Base-by-base conservation (phyloP, 1,140 invertebrate genomes). In the Apis florea region DNA sequence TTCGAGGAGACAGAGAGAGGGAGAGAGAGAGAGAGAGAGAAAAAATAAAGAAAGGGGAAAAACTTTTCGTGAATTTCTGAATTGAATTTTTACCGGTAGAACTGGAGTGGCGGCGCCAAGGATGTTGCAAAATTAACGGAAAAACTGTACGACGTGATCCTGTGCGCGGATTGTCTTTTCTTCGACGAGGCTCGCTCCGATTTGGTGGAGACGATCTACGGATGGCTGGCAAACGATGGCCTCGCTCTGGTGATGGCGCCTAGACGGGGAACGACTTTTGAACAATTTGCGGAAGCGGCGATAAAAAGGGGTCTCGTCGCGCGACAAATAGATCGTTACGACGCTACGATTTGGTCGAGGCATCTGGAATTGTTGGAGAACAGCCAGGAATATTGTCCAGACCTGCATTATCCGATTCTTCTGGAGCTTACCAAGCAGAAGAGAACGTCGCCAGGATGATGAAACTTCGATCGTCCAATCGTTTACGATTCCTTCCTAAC, bases 131-230 rank as follows among this genome's bases (percentile, higher is more conserved):
- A 24, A 58, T 73, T 70, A 90, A 89, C 67, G 59, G 88, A 91
- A 12, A 89, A 88, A 10, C 83, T 90, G 9, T 97, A 96, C 91
- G 96, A 97, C 92, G 93, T 96, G 40, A 95, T 97, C 54, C 91
- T 97, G 2, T 96, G 96, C 88, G 96, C 97, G 13, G 97, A 97
- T 91, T 97, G 97, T 92, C 91, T 97, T 64, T 98, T 97, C 93
- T 98, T 97, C 93, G 97, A 97, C 90, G 96, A 97, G 66, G 95
- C 95, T 1, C 94, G 97, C 70, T 91, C 95, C 54, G 96, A 96
- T 85, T 93, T 98, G 24, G 95, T 97, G 47, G 94, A 95, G 69
- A 96, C 96, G 63, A 96, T 98, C 66, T 95, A 95, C 92, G 93
- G 95, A 71, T 95, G 95, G 89, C 89, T 98, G 79, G 94, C 95